These are phyloP conservation scores for Eupristina koningsbergeri DNA, from an alignment of 1,140 invertebrate species.

Conservation along the genomic window DNA sequence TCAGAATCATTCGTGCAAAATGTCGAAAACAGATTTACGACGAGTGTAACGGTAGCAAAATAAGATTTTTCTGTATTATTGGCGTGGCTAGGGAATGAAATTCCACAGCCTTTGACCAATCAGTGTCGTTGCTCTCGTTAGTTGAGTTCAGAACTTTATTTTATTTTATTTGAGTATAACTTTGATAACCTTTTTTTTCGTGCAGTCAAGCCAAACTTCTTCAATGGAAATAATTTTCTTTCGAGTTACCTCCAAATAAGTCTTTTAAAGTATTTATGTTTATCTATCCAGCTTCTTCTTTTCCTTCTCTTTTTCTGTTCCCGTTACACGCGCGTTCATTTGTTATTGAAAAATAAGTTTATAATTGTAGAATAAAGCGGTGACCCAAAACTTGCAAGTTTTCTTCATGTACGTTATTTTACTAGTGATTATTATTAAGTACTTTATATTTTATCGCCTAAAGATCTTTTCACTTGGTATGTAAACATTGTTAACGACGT, in stretches of 20 bases:
- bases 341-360: not conserved
- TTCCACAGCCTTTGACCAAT: slow-evolving; percentile 15
- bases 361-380: slow-evolving; percentile 1
- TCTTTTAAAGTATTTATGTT: slow-evolving; percentile 10
- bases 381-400: not conserved
- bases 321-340: not conserved
- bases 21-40: not conserved
- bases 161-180: slow-evolving; percentile 5
- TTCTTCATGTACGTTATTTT: not conserved
- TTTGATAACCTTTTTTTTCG: slow-evolving; percentile 18
- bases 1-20: not conserved
- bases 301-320: not conserved
- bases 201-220: slow-evolving; percentile 7
- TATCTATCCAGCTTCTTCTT: not conserved
- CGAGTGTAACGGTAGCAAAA: not conserved
- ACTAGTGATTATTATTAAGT: not conserved
- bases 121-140: slow-evolving; percentile 31
- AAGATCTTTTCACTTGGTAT: not conserved
- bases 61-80: not conserved
- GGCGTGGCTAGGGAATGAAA: not conserved
- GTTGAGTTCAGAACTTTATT: slow-evolving; percentile 6
- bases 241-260: slow-evolving; percentile 9
- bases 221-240: slow-evolving; percentile 36
- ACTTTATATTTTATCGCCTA: not conserved
- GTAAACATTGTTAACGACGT: too few relatives aligned